A percentile compares a stretch with the other conserved stretches of the same genome.
Evolutionary conservation across 2,888 invertebrate genomes (phyloP).

Genomic region (Drosophila merina): DNA sequence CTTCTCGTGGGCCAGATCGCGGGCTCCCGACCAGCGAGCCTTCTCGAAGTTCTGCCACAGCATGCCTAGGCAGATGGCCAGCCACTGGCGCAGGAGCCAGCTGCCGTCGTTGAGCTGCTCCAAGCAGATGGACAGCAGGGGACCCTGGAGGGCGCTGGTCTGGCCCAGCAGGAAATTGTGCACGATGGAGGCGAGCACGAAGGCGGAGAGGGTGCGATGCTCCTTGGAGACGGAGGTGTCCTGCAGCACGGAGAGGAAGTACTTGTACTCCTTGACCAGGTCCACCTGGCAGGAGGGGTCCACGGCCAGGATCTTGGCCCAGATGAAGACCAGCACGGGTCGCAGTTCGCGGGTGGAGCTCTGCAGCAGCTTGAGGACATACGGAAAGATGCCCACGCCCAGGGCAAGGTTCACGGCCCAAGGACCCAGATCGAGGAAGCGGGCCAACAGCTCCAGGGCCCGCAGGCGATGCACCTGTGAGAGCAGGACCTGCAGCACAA

Average conservation of each 20-base stretch:
- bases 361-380: conserved; percentile 97
- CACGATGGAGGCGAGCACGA: conserved; percentile 96
- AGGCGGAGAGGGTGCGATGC: conserved; percentile 96
- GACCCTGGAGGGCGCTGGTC: conserved; percentile 95
- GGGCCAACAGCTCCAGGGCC: conserved; percentile 96
- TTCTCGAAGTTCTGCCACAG: conserved; percentile 95
- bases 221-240: conserved; percentile 93
- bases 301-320: conserved; percentile 99
- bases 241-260: conserved; percentile 95
- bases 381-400: conserved; percentile 99
- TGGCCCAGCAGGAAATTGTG: conserved; percentile 94
- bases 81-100: conserved; percentile 91
- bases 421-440: conserved; percentile 96
- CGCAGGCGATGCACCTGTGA: conserved; percentile 93
- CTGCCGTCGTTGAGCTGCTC: conserved; percentile 92
- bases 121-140: conserved; percentile 94
- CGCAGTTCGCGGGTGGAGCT: conserved; percentile 96
- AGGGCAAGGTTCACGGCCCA: conserved; percentile 98
- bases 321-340: conserved; percentile 97
- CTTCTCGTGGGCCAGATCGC: conserved; percentile 98
- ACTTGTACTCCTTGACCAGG: conserved; percentile 97
- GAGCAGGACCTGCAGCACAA: conserved; percentile 95
- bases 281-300: conserved; percentile 98
- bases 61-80: conserved; percentile 94
- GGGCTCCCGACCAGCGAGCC: conserved; percentile 96